Percentiles rank a stretch among this genome's conserved stretches.
Evolutionary conservation across 2,888 invertebrate genomes (phyloP).

Genomic region (Yponomeuta evonymella): DNA sequence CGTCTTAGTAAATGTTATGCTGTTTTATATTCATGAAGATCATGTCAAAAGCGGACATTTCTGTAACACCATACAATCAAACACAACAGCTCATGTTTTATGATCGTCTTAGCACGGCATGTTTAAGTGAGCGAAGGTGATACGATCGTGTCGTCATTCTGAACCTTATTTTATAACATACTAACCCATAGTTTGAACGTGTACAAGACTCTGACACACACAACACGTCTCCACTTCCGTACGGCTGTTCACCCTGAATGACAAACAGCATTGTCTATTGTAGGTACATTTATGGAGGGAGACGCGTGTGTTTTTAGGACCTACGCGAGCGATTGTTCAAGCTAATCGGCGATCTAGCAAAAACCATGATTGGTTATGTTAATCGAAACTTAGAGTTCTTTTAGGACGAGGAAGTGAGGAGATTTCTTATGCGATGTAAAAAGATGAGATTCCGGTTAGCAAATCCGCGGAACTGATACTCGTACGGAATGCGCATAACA

Average conservation of each 20-base stretch:
- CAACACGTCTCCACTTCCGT: conserved; percentile 47
- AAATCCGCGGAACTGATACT: neutral
- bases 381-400: neutral
- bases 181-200: neutral
- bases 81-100: no score
- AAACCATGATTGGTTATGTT: neutral
- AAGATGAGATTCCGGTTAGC: neutral
- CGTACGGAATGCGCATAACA: neutral
- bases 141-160: neutral
- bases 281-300: conserved; percentile 21
- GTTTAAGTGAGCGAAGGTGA: neutral
- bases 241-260: conserved; percentile 46
- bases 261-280: conserved; percentile 61
- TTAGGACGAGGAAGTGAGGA: neutral
- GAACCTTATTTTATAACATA: neutral
- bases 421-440: neutral
- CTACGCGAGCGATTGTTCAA: conserved; percentile 1
- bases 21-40: no score
- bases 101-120: neutral
- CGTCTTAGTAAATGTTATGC: no score
- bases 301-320: conserved; percentile 25
- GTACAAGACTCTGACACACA: neutral
- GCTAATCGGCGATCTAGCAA: neutral
- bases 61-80: no score
- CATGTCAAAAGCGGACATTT: no score